Base-by-base conservation (phyloP, 2,797 vertebrate species). In the Oreortyx pictus region DNA sequence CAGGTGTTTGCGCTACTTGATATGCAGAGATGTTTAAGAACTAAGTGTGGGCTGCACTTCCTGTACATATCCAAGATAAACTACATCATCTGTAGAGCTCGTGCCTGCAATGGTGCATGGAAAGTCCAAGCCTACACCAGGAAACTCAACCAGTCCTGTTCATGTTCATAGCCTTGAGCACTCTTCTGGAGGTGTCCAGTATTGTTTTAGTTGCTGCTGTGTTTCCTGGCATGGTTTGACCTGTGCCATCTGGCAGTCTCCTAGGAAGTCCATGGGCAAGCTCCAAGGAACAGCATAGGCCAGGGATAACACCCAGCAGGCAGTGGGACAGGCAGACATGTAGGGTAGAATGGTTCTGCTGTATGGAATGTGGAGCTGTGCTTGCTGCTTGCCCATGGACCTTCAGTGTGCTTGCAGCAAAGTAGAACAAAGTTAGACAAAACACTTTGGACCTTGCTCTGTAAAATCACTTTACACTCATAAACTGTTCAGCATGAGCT, bases 231-330 rank as follows among this genome's bases (percentile, higher is more conserved):
- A 41, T 13, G 22, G 56, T 37, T 64, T 85, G 57, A 52, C 64
- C 52, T 0, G 0, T 37, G 57, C 61, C 35, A 85, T 5, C 57
- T 85, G 65, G 52, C 73, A 82, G 29, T 18, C 25, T 71, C 47
- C 43, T 73, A 33, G 77, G 41, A 91, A 88, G 77, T 74, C 46
- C 70, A 86, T 93, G 86, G 35, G 52, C 31, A 87, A 37, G 25
- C 68, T 92, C 72, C 50, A 87, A 71, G 35, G 49, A 89, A 20
- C 35, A 60, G 35, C 31, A 47, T 19, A 80, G 44, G 43, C 7
- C 24, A 59, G 54, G 61, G 64, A 7, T 59, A 81, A 56, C 27
- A 47, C 15, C 15, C 11, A 29, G 5, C 27, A 89, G 43, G 4
- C 33, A 33, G 20, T n/a, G 27, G 87, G 27, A 49, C 2, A 19